A percentile compares a stretch with the other conserved stretches of the same genome.
Conservation (phyloP, 2,888 invertebrate species). For the Watsonalla cultraria region DNA sequence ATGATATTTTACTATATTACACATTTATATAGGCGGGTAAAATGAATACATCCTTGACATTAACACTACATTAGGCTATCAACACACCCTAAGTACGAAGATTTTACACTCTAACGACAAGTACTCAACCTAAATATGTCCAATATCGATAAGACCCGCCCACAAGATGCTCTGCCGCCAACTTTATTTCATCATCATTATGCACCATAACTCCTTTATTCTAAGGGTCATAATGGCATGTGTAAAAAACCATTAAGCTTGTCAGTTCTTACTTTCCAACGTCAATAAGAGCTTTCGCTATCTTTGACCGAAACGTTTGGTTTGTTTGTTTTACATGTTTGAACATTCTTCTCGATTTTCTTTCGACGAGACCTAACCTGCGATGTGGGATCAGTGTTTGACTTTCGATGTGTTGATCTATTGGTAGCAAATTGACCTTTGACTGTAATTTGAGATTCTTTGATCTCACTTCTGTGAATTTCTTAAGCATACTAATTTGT, state of each 20-base stretch:
- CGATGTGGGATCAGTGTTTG: constrained; percentile 28
- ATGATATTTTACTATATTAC: too few species aligned
- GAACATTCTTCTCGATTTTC: constrained; percentile 50
- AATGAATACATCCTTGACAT: background rate
- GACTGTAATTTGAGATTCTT: background rate
- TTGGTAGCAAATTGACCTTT: constrained; percentile 6
- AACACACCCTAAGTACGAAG: constrained; percentile 17
- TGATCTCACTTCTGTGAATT: too few species aligned
- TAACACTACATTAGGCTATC: background rate
- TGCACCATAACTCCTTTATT: constrained; percentile 20
- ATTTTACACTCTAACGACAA: constrained; percentile 33
- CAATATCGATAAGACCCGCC: constrained; percentile 56
- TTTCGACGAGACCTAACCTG: constrained; percentile 27
- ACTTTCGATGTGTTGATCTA: constrained; percentile 45
- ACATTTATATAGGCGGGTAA: too few species aligned
- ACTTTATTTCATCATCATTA: constrained; percentile 9
- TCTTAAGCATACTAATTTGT: too few species aligned
- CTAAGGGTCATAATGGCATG: constrained; percentile 32
- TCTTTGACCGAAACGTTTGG: constrained; percentile 61
- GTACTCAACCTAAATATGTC: constrained; percentile 66
- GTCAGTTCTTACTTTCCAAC: constrained; percentile 66
- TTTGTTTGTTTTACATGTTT: constrained; percentile 67
- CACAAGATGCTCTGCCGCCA: constrained; percentile 32
- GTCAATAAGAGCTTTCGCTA: constrained; percentile 77
- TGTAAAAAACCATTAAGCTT: constrained; percentile 21